A percentile compares a stretch with the other conserved stretches of the same genome.
Evolutionary conservation across 2,113 vertebrate species (phyloP).

Genomic region (Sula dactylatra): DNA sequence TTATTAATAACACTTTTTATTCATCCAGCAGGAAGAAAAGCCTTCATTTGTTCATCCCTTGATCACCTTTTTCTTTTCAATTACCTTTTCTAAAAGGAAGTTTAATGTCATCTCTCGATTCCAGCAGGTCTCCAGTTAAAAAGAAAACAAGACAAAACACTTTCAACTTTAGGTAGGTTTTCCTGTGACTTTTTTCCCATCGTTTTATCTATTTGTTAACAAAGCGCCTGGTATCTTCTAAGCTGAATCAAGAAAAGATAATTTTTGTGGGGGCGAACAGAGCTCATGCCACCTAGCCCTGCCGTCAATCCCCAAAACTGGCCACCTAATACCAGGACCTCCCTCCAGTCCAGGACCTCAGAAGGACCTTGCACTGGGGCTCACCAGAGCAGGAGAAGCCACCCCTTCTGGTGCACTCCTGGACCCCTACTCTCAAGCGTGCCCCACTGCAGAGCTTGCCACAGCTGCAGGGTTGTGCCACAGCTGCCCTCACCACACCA

Average conservation of each 20-base stretch:
- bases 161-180: not conserved
- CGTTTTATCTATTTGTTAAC: not conserved
- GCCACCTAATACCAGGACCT: not conserved
- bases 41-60: conserved; percentile 30
- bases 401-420: not conserved
- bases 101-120: not conserved
- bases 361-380: not conserved
- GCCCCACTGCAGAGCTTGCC: not conserved
- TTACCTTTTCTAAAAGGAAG: conserved; percentile 2
- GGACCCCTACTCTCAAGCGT: not conserved
- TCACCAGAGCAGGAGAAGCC: rapidly evolving
- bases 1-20: conserved; percentile 38
- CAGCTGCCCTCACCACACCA: rapidly evolving
- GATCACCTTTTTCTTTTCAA: conserved; percentile 10
- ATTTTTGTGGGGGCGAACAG: not conserved
- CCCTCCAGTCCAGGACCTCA: rapidly evolving
- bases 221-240: not conserved
- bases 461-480: not conserved
- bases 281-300: not conserved
- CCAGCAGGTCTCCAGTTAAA: not conserved
- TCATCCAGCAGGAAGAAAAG: conserved; percentile 13
- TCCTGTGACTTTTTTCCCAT: not conserved
- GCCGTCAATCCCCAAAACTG: rapidly evolving
- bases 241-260: not conserved
- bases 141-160: not conserved